These are phyloP conservation scores for Abramis brama DNA, from an alignment of 2,113 vertebrate species.

Conservation along the genomic window DNA sequence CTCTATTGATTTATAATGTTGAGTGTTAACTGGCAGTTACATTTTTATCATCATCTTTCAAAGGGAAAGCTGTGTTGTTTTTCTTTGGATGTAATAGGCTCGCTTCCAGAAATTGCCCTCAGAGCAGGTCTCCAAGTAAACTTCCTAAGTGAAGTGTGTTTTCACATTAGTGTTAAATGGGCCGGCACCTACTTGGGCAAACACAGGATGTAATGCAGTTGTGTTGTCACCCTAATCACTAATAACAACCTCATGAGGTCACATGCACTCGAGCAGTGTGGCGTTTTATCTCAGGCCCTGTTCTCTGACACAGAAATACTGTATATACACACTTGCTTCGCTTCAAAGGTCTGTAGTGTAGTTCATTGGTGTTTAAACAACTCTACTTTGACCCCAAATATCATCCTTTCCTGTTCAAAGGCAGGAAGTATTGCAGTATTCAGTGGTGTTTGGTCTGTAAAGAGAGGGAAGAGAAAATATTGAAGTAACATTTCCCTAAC, in stretches of 20 bases:
- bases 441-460: conserved; percentile 38
- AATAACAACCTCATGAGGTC: conserved; percentile 32
- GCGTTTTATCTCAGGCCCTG: not conserved
- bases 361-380: conserved; percentile 11
- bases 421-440: conserved; percentile 29
- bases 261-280: not conserved
- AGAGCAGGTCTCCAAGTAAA: conserved; percentile 58
- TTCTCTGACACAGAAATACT: not conserved
- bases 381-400: conserved; percentile 7
- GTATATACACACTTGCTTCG: not conserved
- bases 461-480: conserved; percentile 27
- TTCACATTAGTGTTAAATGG: conserved; percentile 56
- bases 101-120: conserved; percentile 51
- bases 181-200: conserved; percentile 43
- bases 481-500: conserved; percentile 6
- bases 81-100: conserved; percentile 36
- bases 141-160: conserved; percentile 59
- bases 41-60: conserved; percentile 7
- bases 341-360: not conserved
- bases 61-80: conserved; percentile 41
- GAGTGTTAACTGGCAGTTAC: not conserved
- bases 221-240: conserved; percentile 27
- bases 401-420: conserved; percentile 31
- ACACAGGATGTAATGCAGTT: conserved; percentile 49
- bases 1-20: not conserved